phyloP scores from a whole-genome alignment of 2,797 vertebrate genomes.

The Tenualosa thibaudeaui region DNA sequence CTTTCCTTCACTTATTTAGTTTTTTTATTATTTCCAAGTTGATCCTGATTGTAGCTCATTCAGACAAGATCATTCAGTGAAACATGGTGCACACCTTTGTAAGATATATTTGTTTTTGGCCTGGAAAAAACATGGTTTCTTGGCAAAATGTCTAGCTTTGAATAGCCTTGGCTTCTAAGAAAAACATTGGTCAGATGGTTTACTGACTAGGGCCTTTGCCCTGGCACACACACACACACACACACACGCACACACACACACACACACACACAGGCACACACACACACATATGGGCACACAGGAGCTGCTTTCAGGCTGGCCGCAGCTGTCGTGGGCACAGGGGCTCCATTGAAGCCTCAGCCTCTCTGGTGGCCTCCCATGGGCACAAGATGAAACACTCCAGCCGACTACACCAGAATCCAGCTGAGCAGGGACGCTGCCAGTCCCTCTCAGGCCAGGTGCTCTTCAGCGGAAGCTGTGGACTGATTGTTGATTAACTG shows the following conservation, averaged over 20 bases:
- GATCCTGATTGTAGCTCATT: background rate
- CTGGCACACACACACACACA: background rate
- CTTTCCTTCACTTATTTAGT: too few relatives aligned
- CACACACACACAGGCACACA: background rate
- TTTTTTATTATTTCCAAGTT: background rate
- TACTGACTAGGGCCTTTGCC: background rate
- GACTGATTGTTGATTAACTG: background rate
- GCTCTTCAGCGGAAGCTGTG: background rate
- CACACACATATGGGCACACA: background rate
- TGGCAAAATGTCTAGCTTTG: too few relatives aligned
- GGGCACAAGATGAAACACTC: slow-evolving; percentile 5
- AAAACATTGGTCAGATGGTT: background rate
- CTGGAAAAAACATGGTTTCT: too few relatives aligned
- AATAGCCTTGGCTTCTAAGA: too few relatives aligned
- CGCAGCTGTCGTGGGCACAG: background rate
- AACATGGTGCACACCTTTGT: background rate
- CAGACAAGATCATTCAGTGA: background rate
- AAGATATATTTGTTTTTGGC: background rate
- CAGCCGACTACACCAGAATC: background rate
- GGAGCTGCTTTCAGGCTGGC: slow-evolving; percentile 11
- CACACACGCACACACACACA: background rate
- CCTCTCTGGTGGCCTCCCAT: background rate
- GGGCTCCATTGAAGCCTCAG: background rate
- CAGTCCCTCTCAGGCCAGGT: background rate
- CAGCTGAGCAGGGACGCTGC: background rate